Base-by-base conservation (phyloP, 2,888 invertebrate species). In the Scaptodrosophila latifasciaeformis region DNA sequence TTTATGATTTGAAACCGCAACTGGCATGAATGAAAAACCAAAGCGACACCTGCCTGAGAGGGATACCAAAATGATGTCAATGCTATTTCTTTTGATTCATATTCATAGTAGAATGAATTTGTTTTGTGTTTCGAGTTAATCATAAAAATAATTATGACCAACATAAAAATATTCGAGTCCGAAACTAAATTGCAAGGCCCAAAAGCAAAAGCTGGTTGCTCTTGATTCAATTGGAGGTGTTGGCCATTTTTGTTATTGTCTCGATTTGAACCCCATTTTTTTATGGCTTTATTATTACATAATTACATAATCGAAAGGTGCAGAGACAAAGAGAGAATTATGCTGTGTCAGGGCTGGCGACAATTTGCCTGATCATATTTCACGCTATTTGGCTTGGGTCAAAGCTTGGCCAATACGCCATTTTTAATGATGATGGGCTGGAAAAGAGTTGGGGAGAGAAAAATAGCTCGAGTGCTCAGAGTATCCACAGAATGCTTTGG, bases 21-120 rank as follows among this genome's bases (percentile, higher is more conserved):
- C n/a, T n/a, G n/a, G n/a, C n/a, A n/a, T n/a, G n/a, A n/a, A n/a
- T n/a, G n/a, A n/a, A 17, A 18, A 40, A 9, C 6, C 21, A 10
- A 9, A 19, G 10, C 7, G 17, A 19, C 10, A 3, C 29, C n/a
- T 27, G 43, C 27, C 66, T 71, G 54, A 65, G 76, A 64, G 68
- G 49, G 49, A 59, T 55, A 46, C n/a, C 9, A 56, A 68, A 79
- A 83, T 82, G 84, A 84, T 82, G 84, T 82, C 82, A 82, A 82
- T 84, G 82, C 75, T 81, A 71, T 40, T 67, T 67, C 39, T 31
- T 44, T 13, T 42, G 42, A 30, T 52, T 46, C 43, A 34, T 34
- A 34, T 34, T 34, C 34, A 34, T 34, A 34, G 12, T 12, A 34
- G 34, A 34, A 3, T 13, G n/a, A n/a, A n/a, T n/a, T n/a, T n/a